A percentile compares a stretch with the other conserved stretches of the same genome.
Conservation (phyloP, 2,797 vertebrate genomes). For the Chelidonichthys spinosus region DNA sequence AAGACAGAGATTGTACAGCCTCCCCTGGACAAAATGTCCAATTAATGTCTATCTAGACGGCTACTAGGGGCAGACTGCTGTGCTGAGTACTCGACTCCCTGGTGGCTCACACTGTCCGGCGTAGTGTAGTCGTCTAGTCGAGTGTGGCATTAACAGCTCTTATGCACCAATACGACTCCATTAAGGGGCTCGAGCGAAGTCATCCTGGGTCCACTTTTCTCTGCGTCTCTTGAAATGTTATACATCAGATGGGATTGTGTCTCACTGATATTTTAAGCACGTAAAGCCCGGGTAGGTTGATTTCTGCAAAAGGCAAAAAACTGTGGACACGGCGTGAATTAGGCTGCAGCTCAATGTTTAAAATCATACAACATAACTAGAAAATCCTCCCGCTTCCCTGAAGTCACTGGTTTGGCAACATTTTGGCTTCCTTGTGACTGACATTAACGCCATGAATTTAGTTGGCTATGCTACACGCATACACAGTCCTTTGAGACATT, state of each 20-base stretch:
- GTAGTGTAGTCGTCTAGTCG: slow-evolving; percentile 24
- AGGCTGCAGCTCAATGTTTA: too few relatives aligned
- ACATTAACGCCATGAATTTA: too few relatives aligned
- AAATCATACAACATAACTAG: too few relatives aligned
- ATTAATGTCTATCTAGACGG: slow-evolving; percentile 68
- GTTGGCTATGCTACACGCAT: too few relatives aligned
- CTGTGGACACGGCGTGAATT: not conserved
- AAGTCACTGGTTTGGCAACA: too few relatives aligned
- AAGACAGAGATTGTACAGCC: slow-evolving; percentile 60
- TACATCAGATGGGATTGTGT: slow-evolving; percentile 25
- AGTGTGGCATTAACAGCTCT: slow-evolving; percentile 46
- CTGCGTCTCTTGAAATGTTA: slow-evolving; percentile 36
- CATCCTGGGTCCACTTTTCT: slow-evolving; percentile 47
- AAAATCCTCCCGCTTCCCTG: too few relatives aligned
- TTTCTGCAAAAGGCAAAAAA: not conserved
- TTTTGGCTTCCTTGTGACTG: too few relatives aligned
- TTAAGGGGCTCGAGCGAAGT: slow-evolving; percentile 53
- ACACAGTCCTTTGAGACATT: not conserved
- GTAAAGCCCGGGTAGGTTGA: not conserved
- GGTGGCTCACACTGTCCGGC: slow-evolving; percentile 40
- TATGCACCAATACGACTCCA: slow-evolving; percentile 38
- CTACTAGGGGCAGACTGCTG: slow-evolving; percentile 46
- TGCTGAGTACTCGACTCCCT: slow-evolving; percentile 34
- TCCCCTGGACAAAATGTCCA: slow-evolving; percentile 61
- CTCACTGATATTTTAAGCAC: slow-evolving; percentile 38